phyloP scores from a whole-genome alignment of 2,888 invertebrate species.

The Leptinotarsa tumamoca region DNA sequence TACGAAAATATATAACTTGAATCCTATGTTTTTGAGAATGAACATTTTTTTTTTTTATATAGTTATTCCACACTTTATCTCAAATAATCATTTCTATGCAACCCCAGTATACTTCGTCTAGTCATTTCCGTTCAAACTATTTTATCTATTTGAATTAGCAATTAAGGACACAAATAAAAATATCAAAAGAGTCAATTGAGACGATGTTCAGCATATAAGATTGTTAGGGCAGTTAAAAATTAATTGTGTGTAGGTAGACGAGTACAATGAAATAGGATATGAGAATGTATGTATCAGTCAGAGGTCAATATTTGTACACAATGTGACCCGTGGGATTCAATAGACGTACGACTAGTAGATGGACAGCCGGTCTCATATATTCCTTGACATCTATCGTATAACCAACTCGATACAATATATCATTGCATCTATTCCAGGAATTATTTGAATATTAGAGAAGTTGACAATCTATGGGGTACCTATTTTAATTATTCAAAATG shows the following conservation, averaged over 20 bases:
- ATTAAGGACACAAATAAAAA: conserved; percentile 43
- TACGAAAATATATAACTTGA: too few species aligned
- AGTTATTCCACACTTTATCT: too few species aligned
- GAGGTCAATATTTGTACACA: conserved; percentile 64
- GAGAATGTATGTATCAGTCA: conserved; percentile 59
- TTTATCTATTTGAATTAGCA: conserved; percentile 38
- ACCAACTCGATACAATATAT: background rate
- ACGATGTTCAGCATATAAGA: conserved; percentile 36
- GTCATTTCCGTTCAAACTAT: conserved; percentile 19
- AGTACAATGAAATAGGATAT: conserved; percentile 48
- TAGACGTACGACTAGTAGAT: conserved; percentile 30
- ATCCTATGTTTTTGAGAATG: too few species aligned
- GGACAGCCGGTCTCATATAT: conserved; percentile 28
- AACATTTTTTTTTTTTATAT: too few species aligned
- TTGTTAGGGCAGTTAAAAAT: conserved; percentile 40
- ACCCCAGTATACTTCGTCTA: background rate
- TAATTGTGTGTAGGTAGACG: conserved; percentile 59
- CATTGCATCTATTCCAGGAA: background rate
- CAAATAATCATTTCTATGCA: too few species aligned
- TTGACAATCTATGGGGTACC: background rate
- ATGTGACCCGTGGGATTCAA: conserved; percentile 56
- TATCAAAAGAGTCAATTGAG: conserved; percentile 41
- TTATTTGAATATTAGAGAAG: background rate
- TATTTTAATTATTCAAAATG: background rate
- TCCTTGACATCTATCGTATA: conserved; percentile 8